Evolutionary conservation across 2,888 invertebrate genomes (phyloP).

Genomic region (Meta bourneti): DNA sequence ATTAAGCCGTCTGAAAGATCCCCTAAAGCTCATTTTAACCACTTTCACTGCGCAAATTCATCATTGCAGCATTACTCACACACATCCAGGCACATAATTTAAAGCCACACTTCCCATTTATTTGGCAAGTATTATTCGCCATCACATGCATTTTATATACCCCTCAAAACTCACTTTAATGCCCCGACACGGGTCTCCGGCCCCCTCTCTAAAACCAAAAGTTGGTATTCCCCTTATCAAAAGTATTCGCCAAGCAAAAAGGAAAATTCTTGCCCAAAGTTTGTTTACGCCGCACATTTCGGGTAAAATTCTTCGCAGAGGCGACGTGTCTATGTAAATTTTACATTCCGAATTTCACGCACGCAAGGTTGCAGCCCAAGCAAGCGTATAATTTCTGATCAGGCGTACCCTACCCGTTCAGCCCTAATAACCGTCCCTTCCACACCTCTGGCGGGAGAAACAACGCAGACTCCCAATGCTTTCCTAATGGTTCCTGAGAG

Average conservation of each 20-base stretch:
- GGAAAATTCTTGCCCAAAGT: slow-evolving; percentile 45
- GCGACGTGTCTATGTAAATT: slow-evolving; percentile 74
- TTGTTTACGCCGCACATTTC: no score
- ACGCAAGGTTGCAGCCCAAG: slow-evolving; percentile 65
- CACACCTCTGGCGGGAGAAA: slow-evolving; percentile 61
- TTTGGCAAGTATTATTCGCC: slow-evolving; percentile 2
- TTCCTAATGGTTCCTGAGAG: slow-evolving; percentile 65
- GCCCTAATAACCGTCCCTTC: slow-evolving; percentile 73
- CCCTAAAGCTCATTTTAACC: no score
- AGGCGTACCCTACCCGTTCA: slow-evolving; percentile 56
- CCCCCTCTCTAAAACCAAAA: slow-evolving; percentile 38
- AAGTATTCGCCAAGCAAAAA: slow-evolving; percentile 27
- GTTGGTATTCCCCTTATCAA: slow-evolving; percentile 3
- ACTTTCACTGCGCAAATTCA: no score
- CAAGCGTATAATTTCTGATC: slow-evolving; percentile 75
- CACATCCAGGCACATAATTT: no score
- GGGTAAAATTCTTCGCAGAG: slow-evolving; percentile 42
- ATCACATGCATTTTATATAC: slow-evolving; percentile 1
- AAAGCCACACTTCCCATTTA: slow-evolving; percentile 2
- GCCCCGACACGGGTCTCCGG: background rate
- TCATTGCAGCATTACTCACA: no score
- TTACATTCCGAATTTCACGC: slow-evolving; percentile 73
- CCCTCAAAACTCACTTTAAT: slow-evolving; percentile 34
- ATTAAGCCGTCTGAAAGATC: no score
- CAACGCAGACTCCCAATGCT: slow-evolving; percentile 58